Evolutionary conservation across 2,888 invertebrate species (phyloP).

Genomic region (Diadegma fenestrale): DNA sequence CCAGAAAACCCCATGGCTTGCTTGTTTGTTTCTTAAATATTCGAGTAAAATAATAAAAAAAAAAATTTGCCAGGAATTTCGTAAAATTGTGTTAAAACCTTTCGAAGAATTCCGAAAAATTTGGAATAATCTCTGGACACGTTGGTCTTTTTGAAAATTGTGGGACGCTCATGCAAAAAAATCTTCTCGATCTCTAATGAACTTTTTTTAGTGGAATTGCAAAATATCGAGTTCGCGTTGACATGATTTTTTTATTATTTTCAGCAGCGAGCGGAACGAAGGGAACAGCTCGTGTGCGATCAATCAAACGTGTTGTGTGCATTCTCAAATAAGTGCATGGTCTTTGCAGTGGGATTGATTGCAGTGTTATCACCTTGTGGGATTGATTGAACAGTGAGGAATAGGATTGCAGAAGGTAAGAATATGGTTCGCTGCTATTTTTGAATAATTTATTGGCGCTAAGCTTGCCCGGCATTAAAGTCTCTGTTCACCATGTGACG

Average conservation of each 20-base stretch:
- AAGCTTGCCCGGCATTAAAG: slow-evolving; percentile 27
- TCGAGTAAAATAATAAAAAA: background rate
- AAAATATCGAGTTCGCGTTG: background rate
- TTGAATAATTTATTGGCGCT: slow-evolving; percentile 13
- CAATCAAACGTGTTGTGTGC: background rate
- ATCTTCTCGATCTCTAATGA: background rate
- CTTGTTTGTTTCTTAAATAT: background rate
- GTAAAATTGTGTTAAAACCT: background rate
- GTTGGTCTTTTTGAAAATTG: background rate
- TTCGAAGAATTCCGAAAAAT: background rate
- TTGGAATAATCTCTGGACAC: background rate
- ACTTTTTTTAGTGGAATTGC: background rate
- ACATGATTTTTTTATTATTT: background rate
- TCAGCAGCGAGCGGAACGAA: background rate
- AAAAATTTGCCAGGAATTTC: background rate
- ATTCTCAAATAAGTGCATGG: background rate
- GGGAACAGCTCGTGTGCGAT: background rate
- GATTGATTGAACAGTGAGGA: slow-evolving; percentile 27
- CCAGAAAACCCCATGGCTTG: background rate
- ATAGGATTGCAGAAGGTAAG: slow-evolving; percentile 33
- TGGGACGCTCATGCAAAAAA: background rate
- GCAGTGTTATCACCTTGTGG: slow-evolving; percentile 35
- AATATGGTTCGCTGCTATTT: slow-evolving; percentile 40
- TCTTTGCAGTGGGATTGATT: slow-evolving; percentile 5
- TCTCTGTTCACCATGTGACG: slow-evolving; percentile 12